phyloP scores from a whole-genome alignment of 1,140 invertebrate species.

The Apis dorsata region DNA sequence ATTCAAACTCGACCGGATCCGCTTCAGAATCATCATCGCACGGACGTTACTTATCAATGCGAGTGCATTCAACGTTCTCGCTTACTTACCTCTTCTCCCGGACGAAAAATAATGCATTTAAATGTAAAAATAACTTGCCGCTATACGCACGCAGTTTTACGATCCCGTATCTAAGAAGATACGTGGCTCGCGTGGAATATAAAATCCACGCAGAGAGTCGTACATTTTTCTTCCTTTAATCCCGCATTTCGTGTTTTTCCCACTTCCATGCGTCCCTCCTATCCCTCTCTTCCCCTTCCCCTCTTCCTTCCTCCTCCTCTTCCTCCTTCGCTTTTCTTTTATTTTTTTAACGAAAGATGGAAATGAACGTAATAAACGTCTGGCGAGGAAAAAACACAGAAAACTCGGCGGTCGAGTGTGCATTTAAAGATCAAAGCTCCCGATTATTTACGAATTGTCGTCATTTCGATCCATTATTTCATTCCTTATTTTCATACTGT shows the following conservation, averaged over 20 bases:
- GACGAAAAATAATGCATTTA: constrained; percentile 5
- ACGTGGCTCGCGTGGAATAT: constrained; percentile 22
- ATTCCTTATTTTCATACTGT: no score
- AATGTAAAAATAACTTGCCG: neutral
- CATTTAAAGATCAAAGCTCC: no score
- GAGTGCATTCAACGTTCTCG: neutral
- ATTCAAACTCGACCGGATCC: neutral
- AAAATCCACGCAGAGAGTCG: constrained; percentile 17
- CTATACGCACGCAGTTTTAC: constrained; percentile 10
- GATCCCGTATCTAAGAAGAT: constrained; percentile 8
- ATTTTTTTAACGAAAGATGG: neutral
- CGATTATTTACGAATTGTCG: no score
- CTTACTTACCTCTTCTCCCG: no score
- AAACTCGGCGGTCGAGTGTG: neutral
- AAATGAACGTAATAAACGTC: constrained; percentile 6
- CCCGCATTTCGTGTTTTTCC: neutral
- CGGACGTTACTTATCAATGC: neutral
- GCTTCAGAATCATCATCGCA: no score
- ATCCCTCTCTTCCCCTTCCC: neutral
- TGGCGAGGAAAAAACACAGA: neutral
- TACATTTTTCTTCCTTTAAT: constrained; percentile 23
- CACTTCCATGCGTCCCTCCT: neutral
- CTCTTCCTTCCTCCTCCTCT: no score
- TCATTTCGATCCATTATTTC: neutral
- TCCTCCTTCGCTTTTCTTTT: no score